Base-by-base conservation (phyloP, 2,888 invertebrate species). In the Zootermopsis nevadensis region DNA sequence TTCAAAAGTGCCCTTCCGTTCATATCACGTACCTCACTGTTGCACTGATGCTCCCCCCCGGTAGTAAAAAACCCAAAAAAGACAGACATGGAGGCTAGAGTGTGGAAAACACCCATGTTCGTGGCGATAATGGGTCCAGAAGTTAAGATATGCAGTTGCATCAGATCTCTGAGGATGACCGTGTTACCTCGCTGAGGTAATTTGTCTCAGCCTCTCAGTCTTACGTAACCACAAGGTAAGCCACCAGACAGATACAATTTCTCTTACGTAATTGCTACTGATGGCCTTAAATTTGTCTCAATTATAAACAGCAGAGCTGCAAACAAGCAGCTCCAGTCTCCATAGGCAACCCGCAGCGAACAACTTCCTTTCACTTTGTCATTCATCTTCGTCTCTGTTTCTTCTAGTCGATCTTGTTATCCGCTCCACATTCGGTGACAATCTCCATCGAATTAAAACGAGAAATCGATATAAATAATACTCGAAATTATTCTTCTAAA, bases 241-340 rank as follows among this genome's bases (percentile, higher is more conserved):
- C 24, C 8, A 24, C 3, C 30, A 31, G 69, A n/a, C 60, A n/a
- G 60, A 3, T 31, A 69, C 74, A 74, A 38, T 42, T 33, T 72
- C 72, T 72, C 72, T 74, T 74, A 38, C 74, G 42, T 22, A 74
- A 38, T 74, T 74, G 22, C 74, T 74, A 1, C 74, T 74, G 74
- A 74, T 74, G 74, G 38, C 42, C 74, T 24, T 74, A 38, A 74
- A 74, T 74, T 74, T 74, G 74, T 38, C 74, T 74, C 42, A 74
- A 74, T 74, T 74, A 74, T 74, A 74, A 10, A 42, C 42, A 74
- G 30, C 69, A 69, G 60, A 60, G 60, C 27, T n/a, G 27, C 60
- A n/a, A 27, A 60, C 60, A 60, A 19, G 3, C 4, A n/a, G 33
- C 24, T 22, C 30, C 69, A 69, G 15, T 22, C 22, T 6, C 69